Evolutionary conservation across 2,113 vertebrate species (phyloP).

Genomic region (Syngnathus scovelli): DNA sequence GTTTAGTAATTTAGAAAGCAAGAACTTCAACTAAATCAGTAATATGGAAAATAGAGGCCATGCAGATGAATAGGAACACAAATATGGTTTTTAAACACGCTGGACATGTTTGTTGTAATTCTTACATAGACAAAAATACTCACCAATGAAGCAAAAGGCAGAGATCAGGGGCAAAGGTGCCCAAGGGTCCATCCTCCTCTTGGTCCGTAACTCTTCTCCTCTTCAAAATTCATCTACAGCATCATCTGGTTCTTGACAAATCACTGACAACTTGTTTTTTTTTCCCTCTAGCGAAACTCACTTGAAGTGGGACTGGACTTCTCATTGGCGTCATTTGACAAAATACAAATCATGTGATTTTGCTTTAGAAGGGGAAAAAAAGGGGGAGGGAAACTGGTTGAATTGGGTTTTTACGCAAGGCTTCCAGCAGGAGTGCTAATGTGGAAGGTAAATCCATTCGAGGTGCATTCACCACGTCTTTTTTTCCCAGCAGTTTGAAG

Average conservation of each 20-base stretch:
- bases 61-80: not conserved
- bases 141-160: conserved; percentile 60
- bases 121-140: conserved; percentile 12
- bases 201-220: conserved; percentile 28
- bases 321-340: conserved; percentile 69
- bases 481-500: not conserved
- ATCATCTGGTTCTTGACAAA: conserved; percentile 45
- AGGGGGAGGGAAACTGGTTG: conserved; percentile 18
- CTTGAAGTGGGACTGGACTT: conserved; percentile 18
- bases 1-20: not conserved
- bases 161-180: conserved; percentile 39
- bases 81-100: not conserved
- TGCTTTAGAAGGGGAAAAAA: conserved; percentile 43
- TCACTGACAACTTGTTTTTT: conserved; percentile 19
- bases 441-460: not conserved
- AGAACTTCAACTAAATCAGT: not conserved
- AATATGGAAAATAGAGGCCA: not conserved
- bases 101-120: not conserved
- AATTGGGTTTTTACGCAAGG: conserved; percentile 10
- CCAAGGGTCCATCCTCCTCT: conserved; percentile 57
- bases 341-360: conserved; percentile 69
- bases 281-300: not conserved
- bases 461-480: not conserved
- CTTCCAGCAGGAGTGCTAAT: conserved; percentile 29
- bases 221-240: conserved; percentile 32